Evolutionary conservation across 2,113 vertebrate species (phyloP).

Genomic region (Eidolon helvum): DNA sequence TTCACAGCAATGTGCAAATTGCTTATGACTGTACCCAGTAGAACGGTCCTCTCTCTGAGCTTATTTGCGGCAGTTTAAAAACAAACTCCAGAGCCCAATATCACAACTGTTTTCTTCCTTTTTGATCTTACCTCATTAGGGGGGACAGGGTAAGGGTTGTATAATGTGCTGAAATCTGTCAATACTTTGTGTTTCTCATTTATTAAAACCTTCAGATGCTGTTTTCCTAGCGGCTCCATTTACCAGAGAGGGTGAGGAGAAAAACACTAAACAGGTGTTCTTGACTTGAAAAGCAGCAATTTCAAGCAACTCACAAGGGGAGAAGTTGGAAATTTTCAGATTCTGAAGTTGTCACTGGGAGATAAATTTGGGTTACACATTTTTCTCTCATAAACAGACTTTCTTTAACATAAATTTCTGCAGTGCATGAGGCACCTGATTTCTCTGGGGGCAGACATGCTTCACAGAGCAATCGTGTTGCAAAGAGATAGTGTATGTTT

Average conservation of each 20-base stretch:
- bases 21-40: slow-evolving; percentile 59
- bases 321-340: slow-evolving; percentile 68
- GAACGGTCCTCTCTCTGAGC: slow-evolving; percentile 39
- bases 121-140: slow-evolving; percentile 69
- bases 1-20: slow-evolving; percentile 59
- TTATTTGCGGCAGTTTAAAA: slow-evolving; percentile 65
- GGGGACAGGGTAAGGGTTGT: slow-evolving; percentile 41
- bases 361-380: slow-evolving; percentile 70
- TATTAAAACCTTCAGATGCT: slow-evolving; percentile 68
- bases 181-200: slow-evolving; percentile 65
- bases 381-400: slow-evolving; percentile 66
- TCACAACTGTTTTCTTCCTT: slow-evolving; percentile 60
- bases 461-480: slow-evolving; percentile 40
- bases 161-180: slow-evolving; percentile 62
- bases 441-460: slow-evolving; percentile 65
- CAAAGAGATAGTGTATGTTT: slow-evolving; percentile 51
- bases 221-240: slow-evolving; percentile 53
- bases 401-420: slow-evolving; percentile 70
- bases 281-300: slow-evolving; percentile 73
- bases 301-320: slow-evolving; percentile 68
- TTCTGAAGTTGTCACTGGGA: slow-evolving; percentile 69
- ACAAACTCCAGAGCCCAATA: slow-evolving; percentile 61
- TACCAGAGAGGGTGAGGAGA: slow-evolving; percentile 32
- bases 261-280: slow-evolving; percentile 75
- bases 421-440: slow-evolving; percentile 45